These are phyloP conservation scores for Zootermopsis nevadensis DNA, from an alignment of 2,888 invertebrate genomes.

Conservation along the genomic window DNA sequence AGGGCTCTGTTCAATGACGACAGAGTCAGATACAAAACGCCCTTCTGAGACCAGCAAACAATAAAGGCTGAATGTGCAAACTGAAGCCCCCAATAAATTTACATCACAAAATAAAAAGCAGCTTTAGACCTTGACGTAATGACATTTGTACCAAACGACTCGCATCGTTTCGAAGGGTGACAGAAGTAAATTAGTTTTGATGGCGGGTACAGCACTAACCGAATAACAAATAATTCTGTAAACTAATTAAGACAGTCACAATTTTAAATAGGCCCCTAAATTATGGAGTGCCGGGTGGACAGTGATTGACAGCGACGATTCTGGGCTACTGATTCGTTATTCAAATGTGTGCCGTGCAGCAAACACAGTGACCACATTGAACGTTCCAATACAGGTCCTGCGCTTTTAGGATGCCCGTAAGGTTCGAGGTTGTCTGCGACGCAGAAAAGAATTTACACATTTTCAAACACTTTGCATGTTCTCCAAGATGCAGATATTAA, in stretches of 20 bases:
- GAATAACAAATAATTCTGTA: constrained; percentile 24
- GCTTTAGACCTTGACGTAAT: not conserved
- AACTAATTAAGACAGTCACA: constrained; percentile 14
- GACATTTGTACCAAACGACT: not conserved
- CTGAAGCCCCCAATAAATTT: not conserved
- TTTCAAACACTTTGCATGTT: too few relatives aligned
- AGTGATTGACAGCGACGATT: not conserved
- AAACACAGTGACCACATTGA: too few relatives aligned
- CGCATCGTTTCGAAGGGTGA: not conserved
- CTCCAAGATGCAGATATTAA: too few relatives aligned
- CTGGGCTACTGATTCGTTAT: not conserved
- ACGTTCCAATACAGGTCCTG: too few relatives aligned
- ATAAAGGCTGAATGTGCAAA: not conserved
- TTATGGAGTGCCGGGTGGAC: not conserved
- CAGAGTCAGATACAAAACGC: not conserved
- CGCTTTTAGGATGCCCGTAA: too few relatives aligned
- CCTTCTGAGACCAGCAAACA: not conserved
- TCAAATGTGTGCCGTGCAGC: not conserved
- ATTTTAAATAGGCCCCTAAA: not conserved
- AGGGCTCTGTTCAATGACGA: too few relatives aligned
- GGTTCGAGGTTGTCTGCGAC: too few relatives aligned
- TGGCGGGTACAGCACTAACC: not conserved
- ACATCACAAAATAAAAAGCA: not conserved
- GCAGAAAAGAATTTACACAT: too few relatives aligned
- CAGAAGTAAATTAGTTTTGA: constrained; percentile 18